phyloP scores from a whole-genome alignment of 2,797 vertebrate species.

The Acipenser oxyrinchus region DNA sequence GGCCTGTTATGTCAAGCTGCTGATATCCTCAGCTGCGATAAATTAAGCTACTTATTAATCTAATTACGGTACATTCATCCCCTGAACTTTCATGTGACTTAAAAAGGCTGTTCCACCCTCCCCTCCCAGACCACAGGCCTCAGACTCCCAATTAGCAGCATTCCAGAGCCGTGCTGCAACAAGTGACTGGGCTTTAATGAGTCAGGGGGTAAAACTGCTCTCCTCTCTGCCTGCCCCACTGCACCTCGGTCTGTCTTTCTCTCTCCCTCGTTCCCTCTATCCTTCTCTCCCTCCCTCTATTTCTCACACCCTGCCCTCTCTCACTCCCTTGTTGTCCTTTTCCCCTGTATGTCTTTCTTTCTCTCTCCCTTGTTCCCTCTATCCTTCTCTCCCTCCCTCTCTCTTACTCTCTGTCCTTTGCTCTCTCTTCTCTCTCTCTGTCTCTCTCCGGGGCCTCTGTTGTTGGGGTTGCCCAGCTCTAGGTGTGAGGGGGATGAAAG shows the following conservation, averaged over 20 bases:
- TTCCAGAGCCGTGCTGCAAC: conserved; percentile 81
- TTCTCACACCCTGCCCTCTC: too few species aligned
- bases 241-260: not conserved
- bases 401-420: conserved; percentile 7
- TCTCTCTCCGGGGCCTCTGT: conserved; percentile 60
- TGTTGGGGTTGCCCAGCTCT: conserved; percentile 22
- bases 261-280: too few species aligned
- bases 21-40: conserved; percentile 97
- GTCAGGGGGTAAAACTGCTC: conserved; percentile 32
- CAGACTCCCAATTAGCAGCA: conserved; percentile 88
- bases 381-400: conserved; percentile 10
- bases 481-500: conserved; percentile 80
- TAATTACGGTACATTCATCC: conserved; percentile 98
- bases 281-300: too few species aligned
- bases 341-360: not conserved
- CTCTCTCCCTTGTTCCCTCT: conserved; percentile 6
- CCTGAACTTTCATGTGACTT: conserved; percentile 97
- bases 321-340: not conserved
- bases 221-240: not conserved
- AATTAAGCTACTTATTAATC: conserved; percentile 99
- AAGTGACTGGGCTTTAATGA: conserved; percentile 72
- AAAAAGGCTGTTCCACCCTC: conserved; percentile 83
- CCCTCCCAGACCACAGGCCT: conserved; percentile 71
- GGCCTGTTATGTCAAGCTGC: conserved; percentile 89
- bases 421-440: not conserved